Conservation (phyloP, 2,797 vertebrate genomes). For the Leuciscus waleckii region DNA sequence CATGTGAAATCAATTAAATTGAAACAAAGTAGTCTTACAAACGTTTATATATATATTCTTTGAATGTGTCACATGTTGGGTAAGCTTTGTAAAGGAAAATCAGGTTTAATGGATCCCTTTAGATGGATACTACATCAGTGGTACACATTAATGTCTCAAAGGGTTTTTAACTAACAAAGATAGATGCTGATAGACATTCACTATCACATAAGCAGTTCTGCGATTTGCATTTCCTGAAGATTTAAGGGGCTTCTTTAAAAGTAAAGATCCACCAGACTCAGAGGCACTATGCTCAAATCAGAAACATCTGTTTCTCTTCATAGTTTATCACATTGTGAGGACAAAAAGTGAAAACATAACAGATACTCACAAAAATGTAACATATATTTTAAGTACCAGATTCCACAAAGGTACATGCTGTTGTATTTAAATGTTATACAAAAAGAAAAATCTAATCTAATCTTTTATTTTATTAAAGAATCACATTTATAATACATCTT, state of each 20-base stretch:
- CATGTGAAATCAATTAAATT: neutral
- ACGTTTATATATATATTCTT: neutral
- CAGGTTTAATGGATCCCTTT: neutral
- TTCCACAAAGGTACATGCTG: neutral
- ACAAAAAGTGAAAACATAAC: neutral
- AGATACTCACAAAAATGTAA: neutral
- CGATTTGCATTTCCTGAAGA: neutral
- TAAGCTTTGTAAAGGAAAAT: neutral
- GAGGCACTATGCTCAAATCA: conserved; percentile 2
- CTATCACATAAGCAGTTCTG: neutral
- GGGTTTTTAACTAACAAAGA: neutral
- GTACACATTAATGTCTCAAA: neutral
- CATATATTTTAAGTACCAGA: neutral
- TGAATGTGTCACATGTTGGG: neutral
- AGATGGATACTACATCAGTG: neutral
- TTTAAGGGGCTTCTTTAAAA: conserved; percentile 3
- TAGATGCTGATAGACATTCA: neutral
- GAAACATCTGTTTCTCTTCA: neutral
- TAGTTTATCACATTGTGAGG: neutral
- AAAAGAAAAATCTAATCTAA: neutral
- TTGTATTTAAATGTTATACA: neutral
- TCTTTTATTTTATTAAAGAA: neutral
- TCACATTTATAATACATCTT: neutral
- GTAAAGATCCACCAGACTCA: neutral
- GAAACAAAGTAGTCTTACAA: neutral